A percentile compares a stretch with the other conserved stretches of the same genome.
Conservation (phyloP, 2,888 invertebrate species). For the Epirrhoe tristata region DNA sequence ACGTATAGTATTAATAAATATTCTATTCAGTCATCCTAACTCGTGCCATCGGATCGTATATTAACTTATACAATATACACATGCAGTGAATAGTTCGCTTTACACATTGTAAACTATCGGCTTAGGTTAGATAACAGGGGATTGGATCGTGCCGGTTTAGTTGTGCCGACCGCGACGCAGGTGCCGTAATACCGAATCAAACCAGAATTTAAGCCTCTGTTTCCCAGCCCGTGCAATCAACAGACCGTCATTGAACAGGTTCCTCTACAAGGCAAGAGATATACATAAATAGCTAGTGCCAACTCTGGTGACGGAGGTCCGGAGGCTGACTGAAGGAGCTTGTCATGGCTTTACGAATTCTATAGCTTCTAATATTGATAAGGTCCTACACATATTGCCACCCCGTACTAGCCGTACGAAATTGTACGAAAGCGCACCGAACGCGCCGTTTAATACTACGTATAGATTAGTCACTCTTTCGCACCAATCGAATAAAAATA, state of each 20-base stretch:
- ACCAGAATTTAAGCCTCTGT: conserved; percentile 19
- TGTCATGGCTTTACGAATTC: too few species aligned
- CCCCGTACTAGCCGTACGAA: too few species aligned
- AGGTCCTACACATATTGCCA: too few species aligned
- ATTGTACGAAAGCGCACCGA: too few species aligned
- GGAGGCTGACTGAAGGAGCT: background rate
- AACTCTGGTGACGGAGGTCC: background rate
- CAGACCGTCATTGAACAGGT: background rate
- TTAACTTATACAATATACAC: background rate
- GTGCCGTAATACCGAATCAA: conserved; percentile 36
- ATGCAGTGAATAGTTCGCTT: conserved; percentile 13
- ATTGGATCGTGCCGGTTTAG: conserved; percentile 38
- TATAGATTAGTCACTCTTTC: too few species aligned
- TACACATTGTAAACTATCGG: conserved; percentile 31
- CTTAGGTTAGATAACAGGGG: conserved; percentile 36
- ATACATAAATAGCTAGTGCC: too few species aligned
- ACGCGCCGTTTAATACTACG: too few species aligned
- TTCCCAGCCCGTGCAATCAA: background rate
- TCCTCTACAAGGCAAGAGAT: background rate
- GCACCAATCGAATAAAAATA: too few species aligned
- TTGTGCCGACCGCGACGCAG: conserved; percentile 35
- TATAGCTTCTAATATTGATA: too few species aligned
- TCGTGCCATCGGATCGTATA: too few species aligned
- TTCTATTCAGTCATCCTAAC: too few species aligned
- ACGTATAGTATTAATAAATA: too few species aligned